Evolutionary conservation across 2,113 vertebrate genomes (phyloP).

Genomic region (Oceanodroma tethys): DNA sequence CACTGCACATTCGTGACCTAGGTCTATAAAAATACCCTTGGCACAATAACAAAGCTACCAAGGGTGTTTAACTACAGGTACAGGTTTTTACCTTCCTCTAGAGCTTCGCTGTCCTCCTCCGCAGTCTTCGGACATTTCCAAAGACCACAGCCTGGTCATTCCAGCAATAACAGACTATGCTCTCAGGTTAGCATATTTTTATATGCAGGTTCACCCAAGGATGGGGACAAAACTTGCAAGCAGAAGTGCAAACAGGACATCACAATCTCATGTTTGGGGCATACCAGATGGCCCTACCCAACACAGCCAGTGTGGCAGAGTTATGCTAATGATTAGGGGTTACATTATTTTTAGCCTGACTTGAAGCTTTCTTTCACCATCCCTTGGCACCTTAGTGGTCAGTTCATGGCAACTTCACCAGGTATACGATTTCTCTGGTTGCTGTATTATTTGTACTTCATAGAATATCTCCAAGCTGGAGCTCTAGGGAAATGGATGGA

Average conservation of each 20-base stretch:
- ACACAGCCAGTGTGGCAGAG: background rate
- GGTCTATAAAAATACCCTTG: background rate
- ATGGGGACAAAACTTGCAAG: background rate
- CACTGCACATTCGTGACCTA: background rate
- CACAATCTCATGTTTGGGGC: background rate
- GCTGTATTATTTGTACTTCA: background rate
- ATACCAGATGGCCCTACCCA: background rate
- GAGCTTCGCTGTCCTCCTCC: background rate
- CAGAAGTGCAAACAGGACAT: background rate
- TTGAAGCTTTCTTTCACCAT: background rate
- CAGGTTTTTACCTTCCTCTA: background rate
- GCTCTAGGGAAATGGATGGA: background rate
- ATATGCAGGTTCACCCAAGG: accelerated
- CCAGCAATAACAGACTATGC: background rate
- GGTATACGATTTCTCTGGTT: background rate
- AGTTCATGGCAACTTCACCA: background rate
- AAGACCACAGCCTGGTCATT: background rate
- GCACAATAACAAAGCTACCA: background rate
- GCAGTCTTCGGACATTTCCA: background rate
- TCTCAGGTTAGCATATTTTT: background rate
- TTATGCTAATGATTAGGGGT: background rate
- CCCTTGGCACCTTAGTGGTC: background rate
- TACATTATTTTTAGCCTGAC: background rate
- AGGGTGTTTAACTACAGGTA: background rate
- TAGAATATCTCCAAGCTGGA: background rate